Base-by-base conservation (phyloP, 2,888 invertebrate species). In the Pachliopta kotzebuea region DNA sequence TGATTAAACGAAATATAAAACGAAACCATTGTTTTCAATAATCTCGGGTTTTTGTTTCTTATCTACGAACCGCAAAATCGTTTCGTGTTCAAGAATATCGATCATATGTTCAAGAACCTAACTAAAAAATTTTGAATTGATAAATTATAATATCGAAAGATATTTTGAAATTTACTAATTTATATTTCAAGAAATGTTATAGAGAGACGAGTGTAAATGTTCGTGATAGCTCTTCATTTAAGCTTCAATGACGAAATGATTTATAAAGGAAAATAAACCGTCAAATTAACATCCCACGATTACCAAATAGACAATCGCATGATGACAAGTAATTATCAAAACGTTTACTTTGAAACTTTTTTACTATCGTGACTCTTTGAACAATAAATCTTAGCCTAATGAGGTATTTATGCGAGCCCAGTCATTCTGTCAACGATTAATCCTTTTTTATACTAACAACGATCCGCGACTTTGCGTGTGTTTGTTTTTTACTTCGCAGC, bases 241-340 rank as follows among this genome's bases (percentile, higher is more conserved):
- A 82, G 85, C 81, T 83, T 90, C 89, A 88, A 89, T 88, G 89
- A 85, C 80, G 77, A 86, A 88, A 88, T 89, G 89, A 89, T 88
- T 87, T 87, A 88, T 88, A 82, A 79, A 78, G 65, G 78, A 69
- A 79, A 85, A 86, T 85, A 88, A 86, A 88, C 86, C 77, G 74
- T 66, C 77, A 78, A 87, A 87, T 86, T 84, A 87, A 85, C 76
- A 78, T 77, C 74, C 79, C 75, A 75, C 72, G 76, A 77, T 77
- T 76, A 78, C 78, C 83, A 78, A 86, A 89, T 86, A 90, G 89
- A 90, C 88, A 89, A 86, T 91, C 88, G 91, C 91, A 91, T 91
- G 91, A 81, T 86, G 86, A 78, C 83, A 88, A 90, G 86, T 91
- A 91, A 91, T 91, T 91, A 91, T 90, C 84, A 86, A 83, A 86